Evolutionary conservation across 2,113 vertebrate species (phyloP).

Genomic region (Mesocricetus auratus): DNA sequence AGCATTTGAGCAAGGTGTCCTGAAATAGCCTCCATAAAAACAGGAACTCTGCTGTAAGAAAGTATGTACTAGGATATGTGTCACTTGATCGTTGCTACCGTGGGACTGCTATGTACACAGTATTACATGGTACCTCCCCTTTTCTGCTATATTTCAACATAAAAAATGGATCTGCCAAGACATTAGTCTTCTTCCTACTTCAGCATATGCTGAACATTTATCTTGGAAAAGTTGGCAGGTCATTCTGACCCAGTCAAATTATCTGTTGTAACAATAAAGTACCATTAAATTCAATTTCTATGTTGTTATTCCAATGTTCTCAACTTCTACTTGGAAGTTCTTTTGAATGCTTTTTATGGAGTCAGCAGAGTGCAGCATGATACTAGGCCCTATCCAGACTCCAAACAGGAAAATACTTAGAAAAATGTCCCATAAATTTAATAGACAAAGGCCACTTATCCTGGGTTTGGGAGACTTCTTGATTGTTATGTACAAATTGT

Average conservation of each 20-base stretch:
- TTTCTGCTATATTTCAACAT: neutral
- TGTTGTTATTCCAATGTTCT: neutral
- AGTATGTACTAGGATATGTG: neutral
- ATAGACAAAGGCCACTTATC: neutral
- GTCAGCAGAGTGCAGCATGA: neutral
- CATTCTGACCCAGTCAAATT: neutral
- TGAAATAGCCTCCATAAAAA: neutral
- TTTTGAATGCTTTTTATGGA: neutral
- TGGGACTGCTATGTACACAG: neutral
- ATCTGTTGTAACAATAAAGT: neutral
- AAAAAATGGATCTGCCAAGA: neutral
- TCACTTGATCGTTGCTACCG: neutral
- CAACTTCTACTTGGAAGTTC: neutral
- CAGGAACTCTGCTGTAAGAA: neutral
- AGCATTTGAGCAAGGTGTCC: neutral
- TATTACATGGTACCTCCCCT: neutral
- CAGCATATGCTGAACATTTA: neutral
- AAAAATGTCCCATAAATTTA: neutral
- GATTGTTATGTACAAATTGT: accelerated
- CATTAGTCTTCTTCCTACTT: accelerated
- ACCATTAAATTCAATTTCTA: neutral
- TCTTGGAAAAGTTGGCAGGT: neutral
- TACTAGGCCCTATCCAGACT: neutral
- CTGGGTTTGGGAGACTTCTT: neutral
- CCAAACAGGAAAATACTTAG: neutral